Evolutionary conservation across 1,140 invertebrate species (phyloP), one percentile per base, ranked within the genome.

Genomic region (Lepidostoma basale): DNA sequence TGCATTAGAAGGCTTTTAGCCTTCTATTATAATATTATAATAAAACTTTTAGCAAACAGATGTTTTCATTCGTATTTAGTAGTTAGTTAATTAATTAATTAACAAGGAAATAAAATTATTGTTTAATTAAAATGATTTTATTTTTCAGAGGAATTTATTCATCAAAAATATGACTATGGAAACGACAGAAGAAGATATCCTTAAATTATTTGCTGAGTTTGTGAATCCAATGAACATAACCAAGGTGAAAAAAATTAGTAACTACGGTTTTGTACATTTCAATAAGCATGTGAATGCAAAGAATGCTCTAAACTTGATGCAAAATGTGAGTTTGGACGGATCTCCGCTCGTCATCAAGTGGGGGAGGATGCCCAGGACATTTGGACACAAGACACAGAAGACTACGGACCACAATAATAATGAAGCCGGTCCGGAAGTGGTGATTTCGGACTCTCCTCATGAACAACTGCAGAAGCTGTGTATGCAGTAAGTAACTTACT

Each of bases 241-340:
- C n/a, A n/a, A 26, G 18, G 26, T 54, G 3, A 54, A 54, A 18
- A 30, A 30, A 12, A 16, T 54, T 12, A n/a, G 22, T 5, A 26
- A 54, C 16, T 54, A 8, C 18, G 49, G 23, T 1, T 54, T 54
- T 14, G 28, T 54, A n/a, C 49, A 54, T 30, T 54, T 54, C 10
- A 28, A 4, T 18, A 28, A 23, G 12, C 12, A 26, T 10, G 0
- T 10, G 16, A 26, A 26, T 26, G 49, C 49, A n/a, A 26, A 54
- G 22, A 8, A 16, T 2, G 49, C 25, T 1, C 10, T 54, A 8
- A 12, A 14, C 4, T 1, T 6, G 3, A 8, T 28, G 25, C 12
- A 54, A 26, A 4, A 6, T 16, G 14, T 1, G 3, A 8, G 2
- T 30, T 54, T 54, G n/a, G 25, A 54, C 10, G 49, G 49, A 20